These are phyloP conservation scores for Amblyopsis rosae DNA, from an alignment of 2,113 vertebrate genomes.

Conservation along the genomic window DNA sequence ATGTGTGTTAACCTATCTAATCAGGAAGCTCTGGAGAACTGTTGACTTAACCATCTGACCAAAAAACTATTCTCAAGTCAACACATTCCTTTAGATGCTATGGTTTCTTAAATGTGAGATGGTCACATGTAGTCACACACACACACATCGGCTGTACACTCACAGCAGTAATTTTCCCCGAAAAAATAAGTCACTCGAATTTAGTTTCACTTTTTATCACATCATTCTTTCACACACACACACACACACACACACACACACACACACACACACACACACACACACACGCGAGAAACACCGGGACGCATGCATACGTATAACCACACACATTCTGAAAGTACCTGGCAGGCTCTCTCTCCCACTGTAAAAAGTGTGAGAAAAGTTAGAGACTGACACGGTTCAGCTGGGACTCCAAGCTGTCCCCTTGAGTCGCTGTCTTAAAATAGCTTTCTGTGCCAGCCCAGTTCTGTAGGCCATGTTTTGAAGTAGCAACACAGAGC, in stretches of 20 bases:
- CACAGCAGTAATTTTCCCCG: neutral
- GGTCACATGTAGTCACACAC: neutral
- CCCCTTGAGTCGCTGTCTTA: conserved; percentile 66
- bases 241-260: conserved; percentile 4
- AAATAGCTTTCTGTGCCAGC: conserved; percentile 75
- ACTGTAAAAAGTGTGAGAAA: conserved; percentile 57
- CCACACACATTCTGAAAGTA: conserved; percentile 21
- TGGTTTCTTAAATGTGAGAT: conserved; percentile 3
- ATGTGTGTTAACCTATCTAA: conserved; percentile 37
- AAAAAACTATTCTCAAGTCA: conserved; percentile 18
- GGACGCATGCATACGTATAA: neutral
- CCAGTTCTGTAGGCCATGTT: conserved; percentile 68
- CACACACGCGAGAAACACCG: neutral
- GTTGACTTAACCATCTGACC: conserved; percentile 53
- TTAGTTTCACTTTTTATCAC: conserved; percentile 8
- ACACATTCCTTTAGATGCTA: conserved; percentile 23
- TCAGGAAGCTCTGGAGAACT: conserved; percentile 54
- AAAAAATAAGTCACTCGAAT: conserved; percentile 1
- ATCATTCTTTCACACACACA: neutral
- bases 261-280: conserved; percentile 1
- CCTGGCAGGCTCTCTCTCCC: conserved; percentile 24
- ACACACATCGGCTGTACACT: conserved; percentile 10
- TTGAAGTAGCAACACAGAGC: conserved; percentile 63
- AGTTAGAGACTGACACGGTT: conserved; percentile 70
- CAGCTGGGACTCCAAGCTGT: conserved; percentile 66